Evolutionary conservation across 1,140 invertebrate genomes (phyloP).

Genomic region (Cecropterus lyciades): DNA sequence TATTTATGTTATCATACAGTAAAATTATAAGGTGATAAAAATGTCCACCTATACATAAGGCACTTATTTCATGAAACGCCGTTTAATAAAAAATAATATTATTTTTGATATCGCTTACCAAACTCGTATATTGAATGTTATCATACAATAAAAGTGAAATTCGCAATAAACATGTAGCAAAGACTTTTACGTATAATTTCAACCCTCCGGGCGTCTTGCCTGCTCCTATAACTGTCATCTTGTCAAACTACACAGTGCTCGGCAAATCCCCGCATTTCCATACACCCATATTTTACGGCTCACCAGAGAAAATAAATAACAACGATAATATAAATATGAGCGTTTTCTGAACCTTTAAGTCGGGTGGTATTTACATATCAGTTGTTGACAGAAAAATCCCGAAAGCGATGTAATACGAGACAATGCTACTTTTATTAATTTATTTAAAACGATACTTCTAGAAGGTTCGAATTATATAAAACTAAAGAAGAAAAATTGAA

Average conservation of each 20-base stretch:
- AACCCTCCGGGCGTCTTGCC: slow-evolving; percentile 48
- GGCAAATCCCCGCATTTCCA: slow-evolving; percentile 77
- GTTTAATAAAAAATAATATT: not conserved
- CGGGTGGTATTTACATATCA: slow-evolving; percentile 79
- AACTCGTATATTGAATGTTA: slow-evolving; percentile 23
- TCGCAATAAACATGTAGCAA: slow-evolving; percentile 65
- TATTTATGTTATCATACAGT: too few species aligned
- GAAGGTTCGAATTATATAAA: too few species aligned
- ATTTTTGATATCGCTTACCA: slow-evolving; percentile 5
- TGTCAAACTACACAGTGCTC: slow-evolving; percentile 72
- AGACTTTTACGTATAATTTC: slow-evolving; percentile 51
- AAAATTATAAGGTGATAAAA: too few species aligned
- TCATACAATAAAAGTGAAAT: slow-evolving; percentile 45
- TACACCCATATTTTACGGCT: slow-evolving; percentile 76
- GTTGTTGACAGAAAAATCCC: slow-evolving; percentile 77
- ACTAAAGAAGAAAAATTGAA: too few species aligned
- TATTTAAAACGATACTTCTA: too few species aligned
- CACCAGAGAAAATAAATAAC: slow-evolving; percentile 80
- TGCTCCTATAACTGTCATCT: slow-evolving; percentile 77
- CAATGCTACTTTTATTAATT: slow-evolving; percentile 10
- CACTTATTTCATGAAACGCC: too few species aligned
- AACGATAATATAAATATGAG: slow-evolving; percentile 77
- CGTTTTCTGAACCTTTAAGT: slow-evolving; percentile 71
- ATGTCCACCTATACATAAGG: too few species aligned
- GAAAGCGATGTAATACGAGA: slow-evolving; percentile 54